These are phyloP conservation scores for Psix sp. DNA, from an alignment of 1,140 invertebrate genomes.

Conservation along the genomic window DNA sequence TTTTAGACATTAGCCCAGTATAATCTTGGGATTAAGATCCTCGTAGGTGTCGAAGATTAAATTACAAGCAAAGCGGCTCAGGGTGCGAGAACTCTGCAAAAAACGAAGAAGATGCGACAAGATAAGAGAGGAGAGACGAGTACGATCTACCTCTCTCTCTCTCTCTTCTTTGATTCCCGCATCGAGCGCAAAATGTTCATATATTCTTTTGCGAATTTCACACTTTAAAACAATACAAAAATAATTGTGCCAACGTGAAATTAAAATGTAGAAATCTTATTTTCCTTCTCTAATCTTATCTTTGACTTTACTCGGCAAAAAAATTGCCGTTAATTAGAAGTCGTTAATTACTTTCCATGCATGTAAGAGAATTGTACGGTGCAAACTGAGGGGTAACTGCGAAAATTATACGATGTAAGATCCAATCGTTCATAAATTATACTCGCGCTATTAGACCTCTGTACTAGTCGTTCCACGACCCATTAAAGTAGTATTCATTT, in stretches of 20 bases:
- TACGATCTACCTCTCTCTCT: slow-evolving; percentile 35
- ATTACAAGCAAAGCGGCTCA: slow-evolving; percentile 63
- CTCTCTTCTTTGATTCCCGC: slow-evolving; percentile 36
- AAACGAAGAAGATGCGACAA: slow-evolving; percentile 69
- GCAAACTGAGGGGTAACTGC: background rate
- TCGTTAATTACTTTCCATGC: slow-evolving; percentile 56
- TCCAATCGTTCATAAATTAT: slow-evolving; percentile 56
- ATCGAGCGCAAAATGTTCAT: slow-evolving; percentile 26
- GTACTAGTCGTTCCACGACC: slow-evolving; percentile 13
- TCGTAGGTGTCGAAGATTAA: slow-evolving; percentile 69
- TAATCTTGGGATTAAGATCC: slow-evolving; percentile 70
- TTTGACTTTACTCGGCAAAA: slow-evolving; percentile 51
- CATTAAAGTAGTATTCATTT: slow-evolving; percentile 53
- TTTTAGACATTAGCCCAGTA: slow-evolving; percentile 62
- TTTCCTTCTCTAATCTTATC: slow-evolving; percentile 44
- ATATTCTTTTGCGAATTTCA: too few species aligned
- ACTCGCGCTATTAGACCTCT: slow-evolving; percentile 33
- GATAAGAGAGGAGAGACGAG: slow-evolving; percentile 71
- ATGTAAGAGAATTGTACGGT: slow-evolving; percentile 20
- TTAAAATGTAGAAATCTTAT: slow-evolving; percentile 37
- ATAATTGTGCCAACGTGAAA: background rate
- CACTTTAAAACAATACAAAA: too few species aligned
- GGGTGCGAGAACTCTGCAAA: slow-evolving; percentile 61
- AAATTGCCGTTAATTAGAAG: slow-evolving; percentile 51
- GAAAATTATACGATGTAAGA: slow-evolving; percentile 42